These are phyloP conservation scores for Neosilurus hyrtlii DNA, from an alignment of 2,797 vertebrate species.

Conservation along the genomic window DNA sequence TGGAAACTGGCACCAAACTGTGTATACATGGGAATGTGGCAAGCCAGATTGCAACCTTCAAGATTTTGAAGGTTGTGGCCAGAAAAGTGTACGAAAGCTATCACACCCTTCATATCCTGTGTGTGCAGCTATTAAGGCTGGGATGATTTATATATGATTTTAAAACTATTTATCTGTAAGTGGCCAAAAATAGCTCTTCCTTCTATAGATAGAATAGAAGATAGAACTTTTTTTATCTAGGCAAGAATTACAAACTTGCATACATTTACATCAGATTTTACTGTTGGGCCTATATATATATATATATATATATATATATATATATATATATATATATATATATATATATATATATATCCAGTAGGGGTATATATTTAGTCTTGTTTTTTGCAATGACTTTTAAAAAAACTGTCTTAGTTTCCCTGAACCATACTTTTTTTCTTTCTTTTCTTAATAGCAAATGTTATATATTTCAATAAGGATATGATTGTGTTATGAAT, in stretches of 20 bases:
- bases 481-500: conserved; percentile 8
- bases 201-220: no score
- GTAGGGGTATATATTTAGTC: conserved; percentile 39
- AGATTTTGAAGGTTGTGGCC: background rate
- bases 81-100: conserved; percentile 5
- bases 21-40: background rate
- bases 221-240: background rate
- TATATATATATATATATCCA: conserved; percentile 26
- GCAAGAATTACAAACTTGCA: conserved; percentile 36
- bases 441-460: background rate
- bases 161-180: background rate
- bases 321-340: no score
- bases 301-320: no score
- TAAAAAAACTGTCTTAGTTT: background rate
- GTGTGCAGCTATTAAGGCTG: background rate
- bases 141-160: background rate
- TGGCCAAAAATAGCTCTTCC: background rate
- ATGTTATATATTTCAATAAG: background rate
- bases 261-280: conserved; percentile 45
- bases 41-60: background rate
- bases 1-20: background rate
- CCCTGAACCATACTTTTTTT: background rate
- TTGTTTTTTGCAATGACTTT: conserved; percentile 47
- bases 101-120: conserved; percentile 1
- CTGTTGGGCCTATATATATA: conserved; percentile 39